A percentile compares a stretch with the other conserved stretches of the same genome.
phyloP scores from a whole-genome alignment of 2,888 invertebrate species.

The Apodemia zela region DNA sequence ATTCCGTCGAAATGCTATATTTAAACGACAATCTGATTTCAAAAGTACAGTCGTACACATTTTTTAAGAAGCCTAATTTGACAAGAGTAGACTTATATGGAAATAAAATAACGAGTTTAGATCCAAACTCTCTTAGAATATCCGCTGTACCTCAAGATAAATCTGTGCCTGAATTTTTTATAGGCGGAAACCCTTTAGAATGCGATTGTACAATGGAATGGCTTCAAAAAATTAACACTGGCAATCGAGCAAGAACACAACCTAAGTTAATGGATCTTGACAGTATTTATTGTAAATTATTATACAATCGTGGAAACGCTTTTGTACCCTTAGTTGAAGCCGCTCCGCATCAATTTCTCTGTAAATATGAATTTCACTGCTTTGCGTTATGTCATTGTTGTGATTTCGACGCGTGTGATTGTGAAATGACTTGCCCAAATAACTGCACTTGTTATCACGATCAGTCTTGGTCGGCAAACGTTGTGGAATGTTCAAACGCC shows the following conservation, averaged over 20 bases:
- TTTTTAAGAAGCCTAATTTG: slow-evolving; percentile 92
- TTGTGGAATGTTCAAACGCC: slow-evolving; percentile 89
- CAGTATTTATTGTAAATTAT: slow-evolving; percentile 89
- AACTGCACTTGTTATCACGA: slow-evolving; percentile 95
- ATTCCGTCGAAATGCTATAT: slow-evolving; percentile 88
- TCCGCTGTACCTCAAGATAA: slow-evolving; percentile 87
- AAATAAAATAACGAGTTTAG: slow-evolving; percentile 88
- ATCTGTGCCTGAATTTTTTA: slow-evolving; percentile 89
- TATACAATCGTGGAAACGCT: slow-evolving; percentile 87
- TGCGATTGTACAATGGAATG: slow-evolving; percentile 96
- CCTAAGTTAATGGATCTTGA: slow-evolving; percentile 91
- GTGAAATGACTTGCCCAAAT: slow-evolving; percentile 93
- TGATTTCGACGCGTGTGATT: slow-evolving; percentile 95
- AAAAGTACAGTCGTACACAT: slow-evolving; percentile 92
- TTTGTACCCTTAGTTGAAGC: slow-evolving; percentile 89
- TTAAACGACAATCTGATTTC: slow-evolving; percentile 90
- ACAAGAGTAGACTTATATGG: slow-evolving; percentile 90
- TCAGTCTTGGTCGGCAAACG: slow-evolving; percentile 91
- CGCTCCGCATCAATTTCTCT: slow-evolving; percentile 90
- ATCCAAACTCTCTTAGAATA: slow-evolving; percentile 87
- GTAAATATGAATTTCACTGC: slow-evolving; percentile 91
- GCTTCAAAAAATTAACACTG: slow-evolving; percentile 90
- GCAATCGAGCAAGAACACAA: slow-evolving; percentile 87
- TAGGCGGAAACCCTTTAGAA: slow-evolving; percentile 91
- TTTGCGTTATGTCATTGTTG: slow-evolving; percentile 94